Percentiles rank a stretch among this genome's conserved stretches.
phyloP scores from a whole-genome alignment of 2,113 vertebrate genomes.

The Campylomormyrus tamandua region DNA sequence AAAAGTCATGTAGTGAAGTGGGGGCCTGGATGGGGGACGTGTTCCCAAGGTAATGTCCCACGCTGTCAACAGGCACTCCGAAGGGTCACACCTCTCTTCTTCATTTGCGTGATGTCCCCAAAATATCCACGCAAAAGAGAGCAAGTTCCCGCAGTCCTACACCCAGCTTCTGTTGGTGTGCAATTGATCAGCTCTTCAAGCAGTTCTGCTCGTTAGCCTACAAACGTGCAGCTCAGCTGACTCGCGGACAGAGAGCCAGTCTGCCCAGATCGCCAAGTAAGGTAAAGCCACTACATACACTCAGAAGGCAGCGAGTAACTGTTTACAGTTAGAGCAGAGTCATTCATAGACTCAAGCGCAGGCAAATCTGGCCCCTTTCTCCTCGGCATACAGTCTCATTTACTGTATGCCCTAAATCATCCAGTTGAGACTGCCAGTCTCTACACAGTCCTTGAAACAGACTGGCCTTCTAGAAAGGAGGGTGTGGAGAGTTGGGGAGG shows the following conservation, averaged over 20 bases:
- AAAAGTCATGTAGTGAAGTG: neutral
- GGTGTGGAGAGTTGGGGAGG: neutral
- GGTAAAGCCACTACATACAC: constrained; percentile 38
- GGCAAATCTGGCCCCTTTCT: constrained; percentile 24
- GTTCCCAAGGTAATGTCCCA: neutral
- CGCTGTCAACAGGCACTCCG: neutral
- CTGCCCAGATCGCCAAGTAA: constrained; percentile 52
- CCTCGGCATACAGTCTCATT: constrained; percentile 25
- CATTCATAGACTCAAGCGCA: constrained; percentile 13
- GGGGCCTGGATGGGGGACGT: neutral
- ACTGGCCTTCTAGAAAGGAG: neutral
- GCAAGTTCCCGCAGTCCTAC: neutral
- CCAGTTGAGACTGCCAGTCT: constrained; percentile 19
- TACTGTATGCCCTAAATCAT: constrained; percentile 37
- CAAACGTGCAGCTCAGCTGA: neutral
- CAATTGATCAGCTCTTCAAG: neutral
- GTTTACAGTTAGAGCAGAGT: constrained; percentile 10
- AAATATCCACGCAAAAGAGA: neutral
- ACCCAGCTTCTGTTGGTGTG: neutral
- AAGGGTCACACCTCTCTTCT: neutral
- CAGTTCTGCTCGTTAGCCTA: too few species aligned
- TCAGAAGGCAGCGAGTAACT: constrained; percentile 21
- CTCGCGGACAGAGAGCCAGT: constrained; percentile 29
- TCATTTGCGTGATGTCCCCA: neutral
- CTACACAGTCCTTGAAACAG: neutral